These are phyloP conservation scores for Eufriesea mexicana DNA, from an alignment of 1,140 invertebrate species.

Conservation along the genomic window DNA sequence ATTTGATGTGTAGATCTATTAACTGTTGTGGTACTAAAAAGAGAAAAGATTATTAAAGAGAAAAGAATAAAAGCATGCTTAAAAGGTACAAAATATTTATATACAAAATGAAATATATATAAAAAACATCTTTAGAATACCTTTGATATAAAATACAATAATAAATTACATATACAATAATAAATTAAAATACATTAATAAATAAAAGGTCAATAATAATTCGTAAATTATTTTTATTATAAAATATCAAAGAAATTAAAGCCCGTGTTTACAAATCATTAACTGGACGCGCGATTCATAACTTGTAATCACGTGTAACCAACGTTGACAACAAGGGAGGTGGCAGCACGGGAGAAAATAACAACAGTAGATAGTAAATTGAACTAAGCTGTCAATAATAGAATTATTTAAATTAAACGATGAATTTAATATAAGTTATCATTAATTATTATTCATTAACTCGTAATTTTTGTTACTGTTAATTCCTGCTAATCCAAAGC, in stretches of 20 bases:
- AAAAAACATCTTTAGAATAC: neutral
- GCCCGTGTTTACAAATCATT: conserved; percentile 2
- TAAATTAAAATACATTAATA: neutral
- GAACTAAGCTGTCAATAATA: conserved; percentile 65
- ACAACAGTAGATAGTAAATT: conserved; percentile 62
- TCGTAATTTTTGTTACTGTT: neutral
- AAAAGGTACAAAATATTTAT: neutral
- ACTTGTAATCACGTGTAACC: conserved; percentile 70
- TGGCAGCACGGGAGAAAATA: conserved; percentile 70
- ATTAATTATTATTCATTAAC: neutral
- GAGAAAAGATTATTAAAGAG: conserved; percentile 59
- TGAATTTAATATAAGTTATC: neutral
- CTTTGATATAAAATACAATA: neutral
- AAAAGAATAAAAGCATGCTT: neutral
- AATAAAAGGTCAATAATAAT: conserved; percentile 1
- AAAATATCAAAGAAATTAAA: neutral
- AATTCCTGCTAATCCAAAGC: neutral
- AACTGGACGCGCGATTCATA: conserved; percentile 44
- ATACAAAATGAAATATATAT: neutral
- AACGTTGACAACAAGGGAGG: conserved; percentile 62
- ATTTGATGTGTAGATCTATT: conserved; percentile 93
- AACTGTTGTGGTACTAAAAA: conserved; percentile 89
- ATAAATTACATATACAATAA: neutral
- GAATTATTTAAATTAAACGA: conserved; percentile 13
- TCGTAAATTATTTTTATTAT: neutral